These are phyloP conservation scores for Odontophorus gujanensis DNA, from an alignment of 2,113 vertebrate genomes.

Conservation along the genomic window DNA sequence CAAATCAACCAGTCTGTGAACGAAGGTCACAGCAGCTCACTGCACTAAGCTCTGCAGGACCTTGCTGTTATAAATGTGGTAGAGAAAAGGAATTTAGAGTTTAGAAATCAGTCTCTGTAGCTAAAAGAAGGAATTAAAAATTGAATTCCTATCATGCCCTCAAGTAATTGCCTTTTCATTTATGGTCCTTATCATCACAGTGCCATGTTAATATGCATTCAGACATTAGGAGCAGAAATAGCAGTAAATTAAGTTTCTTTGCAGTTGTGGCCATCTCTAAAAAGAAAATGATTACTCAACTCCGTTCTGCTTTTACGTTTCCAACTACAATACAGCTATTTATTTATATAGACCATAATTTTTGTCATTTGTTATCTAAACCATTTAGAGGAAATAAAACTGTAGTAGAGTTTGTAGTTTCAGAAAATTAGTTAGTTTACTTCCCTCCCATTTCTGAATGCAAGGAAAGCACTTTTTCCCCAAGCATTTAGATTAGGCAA, in stretches of 20 bases:
- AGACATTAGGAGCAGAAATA: not conserved
- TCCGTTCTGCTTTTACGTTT: slow-evolving; percentile 2
- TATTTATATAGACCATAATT: slow-evolving; percentile 1
- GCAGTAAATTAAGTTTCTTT: not conserved
- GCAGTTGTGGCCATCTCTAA: not conserved
- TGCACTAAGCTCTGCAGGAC: not conserved
- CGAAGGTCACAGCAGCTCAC: not conserved
- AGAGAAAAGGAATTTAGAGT: not conserved
- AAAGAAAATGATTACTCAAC: not conserved
- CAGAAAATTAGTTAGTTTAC: not conserved
- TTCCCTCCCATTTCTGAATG: not conserved
- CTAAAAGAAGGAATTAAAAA: not conserved
- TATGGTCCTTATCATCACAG: not conserved
- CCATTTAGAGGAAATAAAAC: not conserved
- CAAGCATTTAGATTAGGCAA: not conserved
- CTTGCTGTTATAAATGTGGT: not conserved
- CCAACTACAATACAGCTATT: not conserved
- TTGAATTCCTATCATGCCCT: not conserved
- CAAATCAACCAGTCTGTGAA: not conserved
- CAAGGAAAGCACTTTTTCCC: not conserved
- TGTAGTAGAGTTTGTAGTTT: not conserved
- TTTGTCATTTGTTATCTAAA: slow-evolving; percentile 1
- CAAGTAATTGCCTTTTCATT: not conserved
- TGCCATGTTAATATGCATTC: not conserved
- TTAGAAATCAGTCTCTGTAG: not conserved